Conservation (phyloP, 2,888 invertebrate genomes). For the Blera fallax region DNA sequence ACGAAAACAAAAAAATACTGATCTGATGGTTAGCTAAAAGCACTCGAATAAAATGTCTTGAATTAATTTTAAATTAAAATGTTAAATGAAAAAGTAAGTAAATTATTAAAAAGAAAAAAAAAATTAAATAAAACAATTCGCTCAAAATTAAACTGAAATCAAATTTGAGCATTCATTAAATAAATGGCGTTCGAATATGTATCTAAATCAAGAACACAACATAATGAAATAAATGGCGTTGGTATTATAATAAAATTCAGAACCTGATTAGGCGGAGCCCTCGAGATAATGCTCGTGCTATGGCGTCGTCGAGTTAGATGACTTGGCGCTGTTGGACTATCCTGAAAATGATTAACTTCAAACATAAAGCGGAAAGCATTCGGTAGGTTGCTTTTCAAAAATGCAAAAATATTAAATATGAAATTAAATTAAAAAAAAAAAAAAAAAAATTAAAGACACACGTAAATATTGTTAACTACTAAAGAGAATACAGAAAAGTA, state of each 20-base stretch:
- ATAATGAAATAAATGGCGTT: slow-evolving; percentile 10
- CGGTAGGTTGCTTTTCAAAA: slow-evolving; percentile 62
- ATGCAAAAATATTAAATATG: slow-evolving; percentile 43
- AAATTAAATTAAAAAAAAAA: too few relatives aligned
- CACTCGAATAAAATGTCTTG: slow-evolving; percentile 6
- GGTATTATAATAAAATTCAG: slow-evolving; percentile 75
- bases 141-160: slow-evolving; percentile 45
- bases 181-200: slow-evolving; percentile 5
- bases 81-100: background rate
- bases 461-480: slow-evolving; percentile 11
- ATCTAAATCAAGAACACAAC: slow-evolving; percentile 1
- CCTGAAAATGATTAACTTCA: slow-evolving; percentile 81
- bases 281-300: slow-evolving; percentile 85
- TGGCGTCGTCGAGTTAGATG: slow-evolving; percentile 89
- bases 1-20: background rate
- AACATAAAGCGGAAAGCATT: slow-evolving; percentile 75
- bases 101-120: slow-evolving; percentile 1
- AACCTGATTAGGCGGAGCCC: slow-evolving; percentile 82
- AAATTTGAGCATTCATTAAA: slow-evolving; percentile 39
- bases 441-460: slow-evolving; percentile 34
- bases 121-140: slow-evolving; percentile 4
- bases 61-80: background rate
- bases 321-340: slow-evolving; percentile 84
- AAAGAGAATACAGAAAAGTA: background rate
- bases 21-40: slow-evolving; percentile 28